Conservation (phyloP, 2,888 invertebrate species). For the Lamellibrachia satsuma region DNA sequence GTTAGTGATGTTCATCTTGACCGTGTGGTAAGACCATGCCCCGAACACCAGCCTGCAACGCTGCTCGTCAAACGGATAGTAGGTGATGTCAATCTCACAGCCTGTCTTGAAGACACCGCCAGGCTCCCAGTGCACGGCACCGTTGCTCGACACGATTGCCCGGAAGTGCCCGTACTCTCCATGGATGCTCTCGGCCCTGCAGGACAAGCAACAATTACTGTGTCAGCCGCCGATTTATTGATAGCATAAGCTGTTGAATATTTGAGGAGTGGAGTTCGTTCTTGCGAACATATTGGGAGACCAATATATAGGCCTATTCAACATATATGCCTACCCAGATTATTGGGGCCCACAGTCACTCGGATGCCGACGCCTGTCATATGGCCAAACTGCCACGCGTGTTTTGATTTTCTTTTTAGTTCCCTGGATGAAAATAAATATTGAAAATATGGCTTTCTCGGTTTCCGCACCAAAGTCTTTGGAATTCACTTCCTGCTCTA, state of each 20-base stretch:
- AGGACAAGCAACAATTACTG: background rate
- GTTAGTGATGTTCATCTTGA: conserved; percentile 45
- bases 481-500: no score
- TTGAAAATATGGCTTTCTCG: no score
- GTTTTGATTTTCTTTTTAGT: no score
- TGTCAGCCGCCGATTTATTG: background rate
- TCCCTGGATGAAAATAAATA: no score
- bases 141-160: conserved; percentile 40
- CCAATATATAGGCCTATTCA: no score
- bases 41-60: conserved; percentile 43
- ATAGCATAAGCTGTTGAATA: background rate
- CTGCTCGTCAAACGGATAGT: conserved; percentile 46
- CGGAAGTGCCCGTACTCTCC: conserved; percentile 46
- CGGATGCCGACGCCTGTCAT: no score
- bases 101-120: conserved; percentile 45
- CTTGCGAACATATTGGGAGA: no score
- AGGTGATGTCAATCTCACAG: conserved; percentile 48
- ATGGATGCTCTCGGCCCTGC: conserved; percentile 45
- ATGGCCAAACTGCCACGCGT: no score
- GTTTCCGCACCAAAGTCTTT: no score
- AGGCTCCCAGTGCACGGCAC: conserved; percentile 45
- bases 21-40: conserved; percentile 46
- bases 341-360: no score
- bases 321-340: no score
- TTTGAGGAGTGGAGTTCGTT: no score